Conservation (phyloP, 2,113 vertebrate genomes). For the Ursus arctos region DNA sequence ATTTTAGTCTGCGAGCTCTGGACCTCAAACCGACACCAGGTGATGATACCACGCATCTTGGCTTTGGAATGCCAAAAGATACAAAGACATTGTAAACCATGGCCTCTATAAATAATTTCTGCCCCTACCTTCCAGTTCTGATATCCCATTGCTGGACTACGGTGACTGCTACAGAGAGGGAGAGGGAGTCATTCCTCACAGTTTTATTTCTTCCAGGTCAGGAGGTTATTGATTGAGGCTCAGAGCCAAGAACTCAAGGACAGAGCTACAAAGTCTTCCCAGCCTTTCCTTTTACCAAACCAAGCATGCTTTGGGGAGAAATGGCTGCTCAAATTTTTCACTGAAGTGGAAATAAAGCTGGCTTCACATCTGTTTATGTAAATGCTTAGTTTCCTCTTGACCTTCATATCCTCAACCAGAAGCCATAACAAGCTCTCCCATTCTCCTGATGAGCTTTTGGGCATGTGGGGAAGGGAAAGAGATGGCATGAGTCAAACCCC, state of each 20-base stretch:
- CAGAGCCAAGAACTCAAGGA: background rate
- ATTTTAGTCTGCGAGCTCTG: background rate
- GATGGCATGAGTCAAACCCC: background rate
- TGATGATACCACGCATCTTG: background rate
- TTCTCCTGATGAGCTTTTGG: background rate
- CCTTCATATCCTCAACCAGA: background rate
- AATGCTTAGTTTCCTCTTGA: background rate
- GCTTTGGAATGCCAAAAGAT: background rate
- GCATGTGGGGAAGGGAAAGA: background rate
- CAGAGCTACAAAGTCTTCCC: background rate
- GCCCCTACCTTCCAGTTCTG: background rate
- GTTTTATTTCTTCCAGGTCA: constrained; percentile 37
- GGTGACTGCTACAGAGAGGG: background rate
- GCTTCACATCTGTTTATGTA: background rate
- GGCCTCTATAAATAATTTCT: background rate
- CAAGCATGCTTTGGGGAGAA: background rate
- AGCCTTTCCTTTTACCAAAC: background rate
- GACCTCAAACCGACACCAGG: background rate
- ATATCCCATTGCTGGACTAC: background rate
- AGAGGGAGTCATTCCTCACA: background rate
- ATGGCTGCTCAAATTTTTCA: background rate
- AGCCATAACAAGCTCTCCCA: accelerated
- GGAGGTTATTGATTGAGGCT: background rate
- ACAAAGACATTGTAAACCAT: background rate
- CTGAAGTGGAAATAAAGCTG: background rate